Percentiles rank a stretch among this genome's conserved stretches.
phyloP scores from a whole-genome alignment of 1,140 invertebrate genomes.

The Macrotrachela quadricornifera region DNA sequence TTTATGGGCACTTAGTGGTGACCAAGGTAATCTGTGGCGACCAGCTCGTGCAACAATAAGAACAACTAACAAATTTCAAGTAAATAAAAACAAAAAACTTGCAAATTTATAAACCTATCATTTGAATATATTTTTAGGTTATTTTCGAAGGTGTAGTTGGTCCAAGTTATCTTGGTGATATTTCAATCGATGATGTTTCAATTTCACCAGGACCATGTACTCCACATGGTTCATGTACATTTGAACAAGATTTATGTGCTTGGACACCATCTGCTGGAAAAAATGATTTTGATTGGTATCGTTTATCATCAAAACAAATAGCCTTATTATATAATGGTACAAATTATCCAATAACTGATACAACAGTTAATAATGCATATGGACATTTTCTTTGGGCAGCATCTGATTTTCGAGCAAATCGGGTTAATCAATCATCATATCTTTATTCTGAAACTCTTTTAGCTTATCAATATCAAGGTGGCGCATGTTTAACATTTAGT shows the following conservation, averaged over 20 bases:
- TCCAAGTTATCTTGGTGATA: constrained; percentile 43
- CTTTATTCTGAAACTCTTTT: constrained; percentile 3
- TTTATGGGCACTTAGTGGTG: constrained; percentile 14
- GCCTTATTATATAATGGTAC: too few relatives aligned
- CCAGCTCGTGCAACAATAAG: constrained; percentile 10
- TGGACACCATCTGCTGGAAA: constrained; percentile 3
- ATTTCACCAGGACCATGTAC: constrained; percentile 10
- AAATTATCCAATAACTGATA: constrained; percentile 3
- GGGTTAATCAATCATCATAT: not conserved
- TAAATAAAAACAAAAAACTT: not conserved
- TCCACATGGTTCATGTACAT: constrained; percentile 11
- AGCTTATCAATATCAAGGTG: not conserved
- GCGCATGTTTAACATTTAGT: not conserved
- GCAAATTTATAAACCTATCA: not conserved
- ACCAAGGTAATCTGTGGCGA: constrained; percentile 20
- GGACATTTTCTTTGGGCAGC: constrained; percentile 6
- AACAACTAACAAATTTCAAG: not conserved
- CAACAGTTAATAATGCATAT: not conserved
- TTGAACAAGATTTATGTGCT: constrained; percentile 13
- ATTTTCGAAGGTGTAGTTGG: constrained; percentile 44
- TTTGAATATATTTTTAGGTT: constrained; percentile 32
- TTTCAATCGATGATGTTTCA: constrained; percentile 46
- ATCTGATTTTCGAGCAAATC: not conserved
- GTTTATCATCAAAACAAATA: not conserved
- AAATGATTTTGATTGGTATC: not conserved